Conservation (phyloP, 1,140 invertebrate genomes). For the Globodera ellingtonae region DNA sequence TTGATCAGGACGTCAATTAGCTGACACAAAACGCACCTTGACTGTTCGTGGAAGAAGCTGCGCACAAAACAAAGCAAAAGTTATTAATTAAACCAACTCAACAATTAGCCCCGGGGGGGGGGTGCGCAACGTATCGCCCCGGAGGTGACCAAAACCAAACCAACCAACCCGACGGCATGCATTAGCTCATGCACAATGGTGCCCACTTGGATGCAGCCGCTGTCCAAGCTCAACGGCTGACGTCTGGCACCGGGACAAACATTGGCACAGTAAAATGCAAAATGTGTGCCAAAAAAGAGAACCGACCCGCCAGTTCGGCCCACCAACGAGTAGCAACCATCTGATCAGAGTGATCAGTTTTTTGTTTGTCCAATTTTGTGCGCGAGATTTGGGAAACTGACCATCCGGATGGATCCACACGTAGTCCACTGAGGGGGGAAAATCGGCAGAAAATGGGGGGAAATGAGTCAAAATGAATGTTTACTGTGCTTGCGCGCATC, state of each 20-base stretch:
- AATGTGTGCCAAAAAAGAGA: not conserved
- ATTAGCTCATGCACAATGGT: conserved; percentile 65
- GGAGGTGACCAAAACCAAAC: not conserved
- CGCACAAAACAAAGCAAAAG: not conserved
- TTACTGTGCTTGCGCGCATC: conserved; percentile 38
- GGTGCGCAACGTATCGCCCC: too few relatives aligned
- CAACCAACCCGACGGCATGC: conserved; percentile 59
- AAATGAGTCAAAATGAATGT: not conserved
- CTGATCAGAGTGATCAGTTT: not conserved
- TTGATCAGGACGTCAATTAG: conserved; percentile 14
- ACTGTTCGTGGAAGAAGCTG: conserved; percentile 65
- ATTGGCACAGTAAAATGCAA: not conserved
- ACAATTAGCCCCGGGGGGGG: too few relatives aligned
- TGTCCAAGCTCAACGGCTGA: conserved; percentile 61
- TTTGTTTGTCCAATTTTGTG: too few relatives aligned
- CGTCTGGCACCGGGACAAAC: conserved; percentile 53
- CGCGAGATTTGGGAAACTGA: conserved; percentile 16
- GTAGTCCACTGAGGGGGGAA: conserved; percentile 36
- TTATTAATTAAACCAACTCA: too few relatives aligned
- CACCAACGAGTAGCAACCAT: conserved; percentile 20
- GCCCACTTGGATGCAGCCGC: conserved; percentile 62
- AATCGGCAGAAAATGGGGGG: not conserved
- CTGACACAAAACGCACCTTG: conserved; percentile 32
- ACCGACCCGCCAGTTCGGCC: conserved; percentile 20
- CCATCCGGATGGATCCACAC: conserved; percentile 59